Base-by-base conservation (phyloP, 2,797 vertebrate genomes). In the Labeo calbasu region DNA sequence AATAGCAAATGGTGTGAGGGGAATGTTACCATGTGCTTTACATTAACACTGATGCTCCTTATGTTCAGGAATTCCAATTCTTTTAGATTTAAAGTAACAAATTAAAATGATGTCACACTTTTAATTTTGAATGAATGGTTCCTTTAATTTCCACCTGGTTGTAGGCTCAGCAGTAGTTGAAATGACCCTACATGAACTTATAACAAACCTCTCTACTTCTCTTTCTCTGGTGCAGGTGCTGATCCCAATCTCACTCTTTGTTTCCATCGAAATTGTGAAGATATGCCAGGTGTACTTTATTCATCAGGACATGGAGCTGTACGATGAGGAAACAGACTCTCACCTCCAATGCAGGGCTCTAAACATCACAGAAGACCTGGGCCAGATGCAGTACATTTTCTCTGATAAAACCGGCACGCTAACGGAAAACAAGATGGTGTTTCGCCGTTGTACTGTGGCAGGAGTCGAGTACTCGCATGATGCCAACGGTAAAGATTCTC, bases 351-450 rank as follows among this genome's bases (percentile, higher is more conserved):
- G 98, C 89, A 92, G 98, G 57, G 98, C 98, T 59, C 94, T 99
- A 85, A 99, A 99, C 90, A 99, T 99, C 93, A 99, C 98, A 0
- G 98, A 99, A 92, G 98, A 99, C 91, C 93, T 99, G 21, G 98
- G 98, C 75, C 98, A 99, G 92, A 97, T 99, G 93, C 96, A 99
- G 86, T 99, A 99, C 89, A 96, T 99, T 90, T 99, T 99, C 92
- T 99, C 98, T 55, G 98, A 99, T 92, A 99, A 99, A 92, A 99
- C 98, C 0, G 98, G 98, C 84, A 99, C 98, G 1, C 95, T 99
- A 77, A 99, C 98, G 0, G 98, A 99, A 88, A 99, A 99, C 92
- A 99, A 98, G 95, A 99, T 99, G 98, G 97, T 98, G 90, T 99
- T 99, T 91, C 95, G 98, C 59, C 95, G 97, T 77, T 99, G 98